Evolutionary conservation across 2,113 vertebrate genomes (phyloP).

Genomic region (Myotis yumanensis): DNA sequence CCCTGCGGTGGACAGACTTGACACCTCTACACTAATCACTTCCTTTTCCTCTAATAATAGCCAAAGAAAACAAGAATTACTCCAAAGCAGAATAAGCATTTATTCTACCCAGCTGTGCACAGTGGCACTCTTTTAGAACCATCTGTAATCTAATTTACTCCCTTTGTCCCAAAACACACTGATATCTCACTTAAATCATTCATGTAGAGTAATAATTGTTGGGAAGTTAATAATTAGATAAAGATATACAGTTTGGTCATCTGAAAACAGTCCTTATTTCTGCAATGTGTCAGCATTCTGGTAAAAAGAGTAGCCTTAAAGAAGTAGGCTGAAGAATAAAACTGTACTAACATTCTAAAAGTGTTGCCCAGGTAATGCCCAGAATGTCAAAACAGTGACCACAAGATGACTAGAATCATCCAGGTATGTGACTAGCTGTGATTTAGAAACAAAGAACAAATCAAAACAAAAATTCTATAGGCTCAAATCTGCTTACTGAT

Average conservation of each 20-base stretch:
- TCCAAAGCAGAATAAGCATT: neutral
- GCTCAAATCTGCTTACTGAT: neutral
- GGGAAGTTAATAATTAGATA: constrained; percentile 33
- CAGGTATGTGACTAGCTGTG: neutral
- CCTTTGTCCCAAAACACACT: neutral
- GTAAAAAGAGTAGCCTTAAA: neutral
- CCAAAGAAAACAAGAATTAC: neutral
- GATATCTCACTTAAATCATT: constrained; percentile 2
- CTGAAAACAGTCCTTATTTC: constrained; percentile 22
- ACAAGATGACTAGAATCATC: neutral
- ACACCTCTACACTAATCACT: neutral
- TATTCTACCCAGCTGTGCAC: neutral
- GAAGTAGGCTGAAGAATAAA: neutral
- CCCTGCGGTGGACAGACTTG: neutral
- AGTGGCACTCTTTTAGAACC: neutral
- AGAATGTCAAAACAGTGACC: neutral
- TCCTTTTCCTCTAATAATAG: neutral
- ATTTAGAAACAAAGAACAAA: neutral
- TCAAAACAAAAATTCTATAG: neutral
- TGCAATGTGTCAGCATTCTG: neutral
- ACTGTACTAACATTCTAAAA: neutral
- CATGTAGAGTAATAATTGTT: neutral
- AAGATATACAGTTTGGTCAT: neutral
- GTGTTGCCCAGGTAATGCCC: neutral
- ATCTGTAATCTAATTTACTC: neutral